These are phyloP conservation scores for Enteromius anoplus DNA, from an alignment of 2,797 vertebrate species.

Conservation along the genomic window DNA sequence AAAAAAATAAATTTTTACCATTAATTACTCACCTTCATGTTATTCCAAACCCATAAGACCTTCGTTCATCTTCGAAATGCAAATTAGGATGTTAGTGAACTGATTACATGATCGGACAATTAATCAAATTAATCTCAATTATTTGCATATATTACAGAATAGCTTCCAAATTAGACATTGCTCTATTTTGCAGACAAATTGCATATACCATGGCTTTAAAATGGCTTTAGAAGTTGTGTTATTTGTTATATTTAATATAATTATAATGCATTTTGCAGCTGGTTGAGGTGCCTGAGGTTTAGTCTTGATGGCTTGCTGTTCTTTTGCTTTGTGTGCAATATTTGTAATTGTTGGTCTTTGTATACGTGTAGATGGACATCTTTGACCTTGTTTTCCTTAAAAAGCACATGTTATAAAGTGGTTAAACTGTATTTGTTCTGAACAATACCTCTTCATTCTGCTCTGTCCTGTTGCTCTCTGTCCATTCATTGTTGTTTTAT, in stretches of 20 bases:
- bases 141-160: neutral
- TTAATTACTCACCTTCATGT: too few species aligned
- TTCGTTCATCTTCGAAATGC: too few species aligned
- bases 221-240: neutral
- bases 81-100: neutral
- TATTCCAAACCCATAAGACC: too few species aligned
- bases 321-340: neutral
- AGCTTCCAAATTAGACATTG: neutral
- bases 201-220: neutral
- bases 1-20: too few species aligned
- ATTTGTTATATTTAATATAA: neutral
- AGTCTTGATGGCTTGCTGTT: neutral
- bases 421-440: neutral
- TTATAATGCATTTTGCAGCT: neutral
- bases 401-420: neutral
- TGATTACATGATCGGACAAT: neutral
- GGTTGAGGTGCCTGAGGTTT: neutral
- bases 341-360: neutral
- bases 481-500: neutral
- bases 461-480: neutral
- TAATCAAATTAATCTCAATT: neutral
- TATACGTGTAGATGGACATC: neutral
- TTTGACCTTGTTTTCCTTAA: neutral
- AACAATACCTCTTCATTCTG: neutral
- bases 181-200: neutral